These are phyloP conservation scores for Ormyrus rosae DNA, from an alignment of 2,888 invertebrate species.

Conservation along the genomic window DNA sequence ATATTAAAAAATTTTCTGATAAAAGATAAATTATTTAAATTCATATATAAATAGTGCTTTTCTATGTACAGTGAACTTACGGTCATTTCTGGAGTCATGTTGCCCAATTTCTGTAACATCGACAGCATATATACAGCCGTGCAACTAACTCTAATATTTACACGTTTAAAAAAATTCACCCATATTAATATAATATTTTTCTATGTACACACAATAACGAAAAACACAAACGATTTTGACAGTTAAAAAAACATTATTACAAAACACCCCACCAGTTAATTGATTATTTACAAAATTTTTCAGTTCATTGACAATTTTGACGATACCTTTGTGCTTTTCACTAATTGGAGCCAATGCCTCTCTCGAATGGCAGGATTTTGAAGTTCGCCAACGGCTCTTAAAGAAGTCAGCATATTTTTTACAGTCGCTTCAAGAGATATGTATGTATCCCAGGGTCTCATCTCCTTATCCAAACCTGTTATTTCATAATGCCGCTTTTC, in stretches of 20 bases:
- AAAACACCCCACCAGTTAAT: not conserved
- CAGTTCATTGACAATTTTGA: slow-evolving; percentile 51
- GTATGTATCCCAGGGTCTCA: slow-evolving; percentile 96
- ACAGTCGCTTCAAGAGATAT: slow-evolving; percentile 92
- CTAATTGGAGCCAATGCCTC: slow-evolving; percentile 97
- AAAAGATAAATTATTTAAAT: slow-evolving; percentile 6
- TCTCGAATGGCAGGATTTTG: slow-evolving; percentile 97
- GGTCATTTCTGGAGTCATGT: slow-evolving; percentile 76
- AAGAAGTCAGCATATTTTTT: slow-evolving; percentile 96
- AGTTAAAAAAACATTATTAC: no score
- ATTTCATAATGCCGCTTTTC: not conserved
- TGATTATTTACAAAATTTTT: slow-evolving; percentile 43
- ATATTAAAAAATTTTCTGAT: not conserved
- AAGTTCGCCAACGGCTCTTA: slow-evolving; percentile 95
- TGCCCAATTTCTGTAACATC: slow-evolving; percentile 75
- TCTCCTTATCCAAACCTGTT: slow-evolving; percentile 92
- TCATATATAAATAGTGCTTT: slow-evolving; percentile 52
- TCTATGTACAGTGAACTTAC: slow-evolving; percentile 75
- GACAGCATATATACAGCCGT: slow-evolving; percentile 75
- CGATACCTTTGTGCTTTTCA: slow-evolving; percentile 94
- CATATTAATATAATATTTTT: slow-evolving; percentile 16
- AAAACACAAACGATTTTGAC: no score
- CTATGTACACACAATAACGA: slow-evolving; percentile 12
- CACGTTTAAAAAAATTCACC: slow-evolving; percentile 20
- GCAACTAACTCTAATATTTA: slow-evolving; percentile 66